Base-by-base conservation (phyloP, 2,113 vertebrate species). In the Neoarius graeffei region DNA sequence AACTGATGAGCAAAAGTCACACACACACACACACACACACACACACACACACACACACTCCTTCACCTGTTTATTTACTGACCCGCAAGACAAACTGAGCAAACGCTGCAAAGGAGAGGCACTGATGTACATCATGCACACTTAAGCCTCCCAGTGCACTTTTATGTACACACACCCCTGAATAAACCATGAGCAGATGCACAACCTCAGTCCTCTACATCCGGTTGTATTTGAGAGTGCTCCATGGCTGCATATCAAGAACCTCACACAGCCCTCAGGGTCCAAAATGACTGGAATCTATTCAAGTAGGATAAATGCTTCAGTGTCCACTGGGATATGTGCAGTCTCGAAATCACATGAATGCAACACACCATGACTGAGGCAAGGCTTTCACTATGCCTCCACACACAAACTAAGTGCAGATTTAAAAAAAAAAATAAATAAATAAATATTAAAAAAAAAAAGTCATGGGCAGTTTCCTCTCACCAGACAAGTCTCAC, bases 161-260 rank as follows among this genome's bases (percentile, higher is more conserved):
- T n/a, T 27, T 89, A 89, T 1, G 1, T 48, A 74, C 71, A 48
- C 71, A 91, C 86, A 84, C 56, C 86, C 76, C 54, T 93, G 88
- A 94, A 94, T 94, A 92, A 94, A 94, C 92, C 90, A 94, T 93
- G 90, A 79, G 67, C 60, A 30, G 83, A 69, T 77, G 23, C 60
- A 83, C 88, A 91, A 54, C 13, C 87, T 85, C 88, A 62, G 85
- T 56, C n/a, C 8, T 77, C 69, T 42, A 15, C 67, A 83, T 83
- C 23, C 87, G 81, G 67, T 87, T 82, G 64, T 76, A 42, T 52
- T 57, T 50, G 59, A 81, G 85, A 52, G 79, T 42, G 48, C 76
- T 86, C n/a, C 67, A 64, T 35, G 35, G 76, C 57, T 85, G 67
- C 42, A 83, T 87, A 57, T 86, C 85, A n/a, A 27, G 42, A 83